Base-by-base conservation (phyloP, 2,888 invertebrate genomes). In the Leptinotarsa juncta region DNA sequence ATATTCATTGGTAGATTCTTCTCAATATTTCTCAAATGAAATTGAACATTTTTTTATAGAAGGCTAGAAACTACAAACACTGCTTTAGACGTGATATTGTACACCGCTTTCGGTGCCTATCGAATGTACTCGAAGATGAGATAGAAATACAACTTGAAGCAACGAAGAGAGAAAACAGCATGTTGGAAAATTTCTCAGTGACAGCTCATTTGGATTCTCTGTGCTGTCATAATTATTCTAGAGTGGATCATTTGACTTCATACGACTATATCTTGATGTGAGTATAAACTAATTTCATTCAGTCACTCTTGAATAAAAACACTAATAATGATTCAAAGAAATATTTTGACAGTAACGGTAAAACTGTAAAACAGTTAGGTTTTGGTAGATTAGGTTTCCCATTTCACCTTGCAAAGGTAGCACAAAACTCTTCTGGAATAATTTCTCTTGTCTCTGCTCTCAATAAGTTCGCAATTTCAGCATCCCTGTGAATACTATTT, bases 191-290 rank as follows among this genome's bases (percentile, higher is more conserved):
- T 23, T 51, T 51, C 14, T 49, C 53, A n/a, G 1, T 67, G 20
- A 23, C 4, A 20, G 50, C 67, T n/a, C n/a, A 20, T 26, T n/a
- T 67, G 50, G 67, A 67, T 20, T n/a, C 42, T 14, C 7, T 67
- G 12, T 26, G 23, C 18, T 67, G 67, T 1, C 16, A 50, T 16
- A 51, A 51, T 26, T 51, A 67, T 51, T 67, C 67, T 4, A 67
- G 20, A 51, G 20, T 26, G 26, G 15, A 50, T 2, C 5, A 18
- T 51, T 51, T 67, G 50, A 67, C 67, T 15, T 15, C 48, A 20
- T 67, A 51, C 10, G 67, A 67, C 67, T 67, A 23, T 51, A 51
- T 23, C 7, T 23, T 67, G 10, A 51, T 50, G 67, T 67, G 15
- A 67, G 67, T 67, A 42, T 23, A 18, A 51, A 51, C 18, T n/a